Percentiles rank a stretch among this genome's conserved stretches.
These are phyloP conservation scores for Drosophila orosa DNA, from an alignment of 1,140 invertebrate genomes.

Conservation along the genomic window DNA sequence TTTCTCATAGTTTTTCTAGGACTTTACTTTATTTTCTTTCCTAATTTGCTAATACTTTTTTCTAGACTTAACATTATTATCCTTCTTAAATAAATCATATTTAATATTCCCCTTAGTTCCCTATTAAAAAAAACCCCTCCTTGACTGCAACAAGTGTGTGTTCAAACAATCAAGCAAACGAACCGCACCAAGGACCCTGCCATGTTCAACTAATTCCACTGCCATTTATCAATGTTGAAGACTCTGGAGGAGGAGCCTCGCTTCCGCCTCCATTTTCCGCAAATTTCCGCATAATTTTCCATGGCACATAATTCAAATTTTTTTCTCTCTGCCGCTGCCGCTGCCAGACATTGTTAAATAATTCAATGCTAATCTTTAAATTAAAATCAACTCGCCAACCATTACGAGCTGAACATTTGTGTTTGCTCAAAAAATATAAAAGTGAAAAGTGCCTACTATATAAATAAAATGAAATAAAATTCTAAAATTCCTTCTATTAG, in stretches of 20 bases:
- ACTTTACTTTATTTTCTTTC: no score
- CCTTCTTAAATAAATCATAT: no score
- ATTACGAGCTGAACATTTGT: slow-evolving; percentile 32
- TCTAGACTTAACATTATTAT: no score
- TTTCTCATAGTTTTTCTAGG: no score
- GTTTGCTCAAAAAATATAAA: slow-evolving; percentile 34
- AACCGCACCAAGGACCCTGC: slow-evolving; percentile 29
- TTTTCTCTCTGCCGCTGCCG: slow-evolving; percentile 37
- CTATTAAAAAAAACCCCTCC: neutral
- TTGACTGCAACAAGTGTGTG: slow-evolving; percentile 55
- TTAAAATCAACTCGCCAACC: slow-evolving; percentile 71
- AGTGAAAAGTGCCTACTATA: slow-evolving; percentile 22
- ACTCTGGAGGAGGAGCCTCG: neutral
- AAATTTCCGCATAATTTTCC: slow-evolving; percentile 61
- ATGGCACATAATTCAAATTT: slow-evolving; percentile 78
- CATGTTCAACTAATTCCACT: slow-evolving; percentile 61
- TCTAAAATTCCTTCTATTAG: slow-evolving; percentile 20
- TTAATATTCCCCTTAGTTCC: no score
- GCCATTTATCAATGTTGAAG: slow-evolving; percentile 59
- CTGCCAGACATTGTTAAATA: slow-evolving; percentile 59
- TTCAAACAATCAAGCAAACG: slow-evolving; percentile 31
- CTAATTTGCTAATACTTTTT: no score
- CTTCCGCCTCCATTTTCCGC: neutral
- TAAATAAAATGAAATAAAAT: slow-evolving; percentile 29
- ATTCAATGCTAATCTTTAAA: slow-evolving; percentile 81